Conservation (phyloP, 2,888 invertebrate species). For the Drosophila siamana region DNA sequence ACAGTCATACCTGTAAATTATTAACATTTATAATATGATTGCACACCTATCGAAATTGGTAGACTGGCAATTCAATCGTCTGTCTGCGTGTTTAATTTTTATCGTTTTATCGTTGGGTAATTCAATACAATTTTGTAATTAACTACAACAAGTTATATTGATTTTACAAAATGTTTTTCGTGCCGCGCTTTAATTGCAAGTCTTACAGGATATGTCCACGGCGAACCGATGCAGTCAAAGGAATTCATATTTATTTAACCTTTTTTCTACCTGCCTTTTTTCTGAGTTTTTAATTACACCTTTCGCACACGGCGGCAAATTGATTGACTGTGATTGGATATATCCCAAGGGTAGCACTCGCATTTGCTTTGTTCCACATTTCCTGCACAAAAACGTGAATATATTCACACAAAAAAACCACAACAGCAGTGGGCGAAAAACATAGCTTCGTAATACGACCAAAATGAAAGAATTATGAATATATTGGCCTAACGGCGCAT, state of each 20-base stretch:
- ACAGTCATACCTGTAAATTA: conserved; percentile 23
- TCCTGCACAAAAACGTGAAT: not conserved
- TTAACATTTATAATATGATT: conserved; percentile 38
- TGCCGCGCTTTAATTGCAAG: too few relatives aligned
- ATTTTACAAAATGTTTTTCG: not conserved
- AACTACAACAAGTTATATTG: too few relatives aligned
- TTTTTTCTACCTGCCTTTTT: conserved; percentile 7
- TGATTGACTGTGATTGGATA: conserved; percentile 68
- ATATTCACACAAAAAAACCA: not conserved
- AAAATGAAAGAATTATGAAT: conserved; percentile 5
- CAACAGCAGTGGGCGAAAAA: not conserved
- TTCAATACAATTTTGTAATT: too few relatives aligned
- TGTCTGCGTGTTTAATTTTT: too few relatives aligned
- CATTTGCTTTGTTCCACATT: conserved; percentile 13
- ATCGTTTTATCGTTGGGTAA: too few relatives aligned
- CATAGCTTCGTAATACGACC: not conserved
- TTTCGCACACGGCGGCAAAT: conserved; percentile 53
- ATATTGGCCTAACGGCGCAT: conserved; percentile 1
- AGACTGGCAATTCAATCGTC: too few relatives aligned
- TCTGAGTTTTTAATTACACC: conserved; percentile 63
- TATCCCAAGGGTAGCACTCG: conserved; percentile 43
- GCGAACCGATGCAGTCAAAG: not conserved
- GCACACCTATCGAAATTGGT: not conserved
- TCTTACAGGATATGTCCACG: conserved; percentile 1
- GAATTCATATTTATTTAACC: not conserved